These are phyloP conservation scores for Ginglymostoma cirratum DNA, from an alignment of 2,113 vertebrate species.

Conservation along the genomic window DNA sequence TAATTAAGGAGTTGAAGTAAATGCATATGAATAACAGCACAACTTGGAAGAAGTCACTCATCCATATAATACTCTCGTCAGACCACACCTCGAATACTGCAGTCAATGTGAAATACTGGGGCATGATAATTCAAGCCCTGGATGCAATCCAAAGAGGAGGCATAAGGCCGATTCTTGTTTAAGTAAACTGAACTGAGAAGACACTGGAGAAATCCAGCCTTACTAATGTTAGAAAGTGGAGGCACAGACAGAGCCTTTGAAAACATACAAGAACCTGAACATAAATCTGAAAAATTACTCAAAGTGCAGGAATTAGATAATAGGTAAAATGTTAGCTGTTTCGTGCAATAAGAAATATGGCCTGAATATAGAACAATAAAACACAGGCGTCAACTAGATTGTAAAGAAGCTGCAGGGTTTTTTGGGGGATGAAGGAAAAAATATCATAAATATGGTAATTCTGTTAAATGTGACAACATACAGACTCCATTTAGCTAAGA, in stretches of 20 bases:
- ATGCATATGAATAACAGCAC: slow-evolving; percentile 51
- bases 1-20: background rate
- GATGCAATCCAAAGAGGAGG: slow-evolving; percentile 48
- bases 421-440: too few species aligned
- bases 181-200: slow-evolving; percentile 51
- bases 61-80: slow-evolving; percentile 50
- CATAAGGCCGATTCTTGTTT: slow-evolving; percentile 51
- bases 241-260: background rate
- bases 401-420: background rate
- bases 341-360: background rate
- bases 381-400: background rate
- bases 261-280: background rate
- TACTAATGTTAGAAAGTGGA: background rate
- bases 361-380: background rate
- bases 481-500: background rate
- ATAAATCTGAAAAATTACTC: background rate
- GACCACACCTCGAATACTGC: slow-evolving; percentile 55
- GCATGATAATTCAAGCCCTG: slow-evolving; percentile 38
- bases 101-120: slow-evolving; percentile 54
- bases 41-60: slow-evolving; percentile 41
- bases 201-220: slow-evolving; percentile 50
- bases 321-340: background rate
- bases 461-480: background rate
- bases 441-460: background rate
- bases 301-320: background rate